A percentile compares a stretch with the other conserved stretches of the same genome.
phyloP scores from a whole-genome alignment of 2,113 vertebrate genomes.

The Nansenia antarctica region DNA sequence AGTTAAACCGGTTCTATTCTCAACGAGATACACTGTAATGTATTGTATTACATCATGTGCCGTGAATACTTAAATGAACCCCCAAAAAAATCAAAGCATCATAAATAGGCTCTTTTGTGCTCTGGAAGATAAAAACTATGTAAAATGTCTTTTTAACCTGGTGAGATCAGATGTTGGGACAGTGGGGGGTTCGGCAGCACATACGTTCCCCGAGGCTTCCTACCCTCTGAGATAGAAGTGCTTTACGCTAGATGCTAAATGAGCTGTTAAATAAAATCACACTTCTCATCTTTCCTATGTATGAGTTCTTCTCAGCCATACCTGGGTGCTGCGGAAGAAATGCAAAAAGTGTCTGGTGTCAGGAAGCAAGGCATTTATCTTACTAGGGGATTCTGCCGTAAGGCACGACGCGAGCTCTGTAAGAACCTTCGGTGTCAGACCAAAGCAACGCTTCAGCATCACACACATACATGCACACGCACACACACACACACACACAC shows the following conservation, averaged over 20 bases:
- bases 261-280: constrained; percentile 55
- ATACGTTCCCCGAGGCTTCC: constrained; percentile 24
- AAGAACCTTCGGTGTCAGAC: constrained; percentile 22
- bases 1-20: too few relatives aligned
- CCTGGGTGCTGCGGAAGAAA: constrained; percentile 19
- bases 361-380: constrained; percentile 49
- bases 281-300: constrained; percentile 32
- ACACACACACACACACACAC: not conserved
- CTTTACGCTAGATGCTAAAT: constrained; percentile 55
- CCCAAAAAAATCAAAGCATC: too few relatives aligned
- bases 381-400: constrained; percentile 32
- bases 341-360: constrained; percentile 36
- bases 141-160: constrained; percentile 25
- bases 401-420: not conserved
- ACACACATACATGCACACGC: not conserved
- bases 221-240: constrained; percentile 32
- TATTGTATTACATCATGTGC: too few relatives aligned
- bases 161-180: constrained; percentile 4
- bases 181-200: constrained; percentile 10
- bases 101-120: too few relatives aligned
- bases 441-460: not conserved
- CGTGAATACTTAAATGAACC: too few relatives aligned
- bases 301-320: constrained; percentile 24
- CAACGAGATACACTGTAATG: too few relatives aligned
- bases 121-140: too few relatives aligned